Evolutionary conservation across 2,888 invertebrate genomes (phyloP).

Genomic region (Plagodis pulveraria): DNA sequence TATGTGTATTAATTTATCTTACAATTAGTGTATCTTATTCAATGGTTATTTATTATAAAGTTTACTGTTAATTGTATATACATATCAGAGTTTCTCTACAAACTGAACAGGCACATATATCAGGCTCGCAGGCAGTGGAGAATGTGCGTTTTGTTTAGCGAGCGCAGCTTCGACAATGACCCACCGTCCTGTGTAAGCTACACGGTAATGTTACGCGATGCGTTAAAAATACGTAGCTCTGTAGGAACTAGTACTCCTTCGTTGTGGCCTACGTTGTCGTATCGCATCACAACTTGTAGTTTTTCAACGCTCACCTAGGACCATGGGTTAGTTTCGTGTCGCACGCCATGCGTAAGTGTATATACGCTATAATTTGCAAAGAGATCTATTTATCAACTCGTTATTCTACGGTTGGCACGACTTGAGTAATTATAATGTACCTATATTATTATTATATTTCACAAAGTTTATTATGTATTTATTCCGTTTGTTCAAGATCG

Average conservation of each 20-base stretch:
- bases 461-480: constrained; percentile 3
- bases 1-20: constrained; percentile 3
- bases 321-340: no score
- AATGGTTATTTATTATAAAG: constrained; percentile 9
- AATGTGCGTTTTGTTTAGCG: constrained; percentile 38
- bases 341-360: no score
- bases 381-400: constrained; percentile 35
- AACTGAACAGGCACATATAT: constrained; percentile 34
- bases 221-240: no score
- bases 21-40: constrained; percentile 10
- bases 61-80: constrained; percentile 4
- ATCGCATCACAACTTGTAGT: no score
- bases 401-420: constrained; percentile 50
- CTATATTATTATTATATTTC: constrained; percentile 9
- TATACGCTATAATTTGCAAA: constrained; percentile 7
- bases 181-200: no score
- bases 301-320: no score
- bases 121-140: constrained; percentile 33
- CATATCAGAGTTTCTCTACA: constrained; percentile 16
- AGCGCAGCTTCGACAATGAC: constrained; percentile 32
- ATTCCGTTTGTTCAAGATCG: constrained; percentile 4
- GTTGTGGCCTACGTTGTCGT: no score
- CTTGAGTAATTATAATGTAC: constrained; percentile 26
- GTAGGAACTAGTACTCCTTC: no score
- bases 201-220: no score